Evolutionary conservation across 2,113 vertebrate species (phyloP).

Genomic region (Steatornis caripensis): DNA sequence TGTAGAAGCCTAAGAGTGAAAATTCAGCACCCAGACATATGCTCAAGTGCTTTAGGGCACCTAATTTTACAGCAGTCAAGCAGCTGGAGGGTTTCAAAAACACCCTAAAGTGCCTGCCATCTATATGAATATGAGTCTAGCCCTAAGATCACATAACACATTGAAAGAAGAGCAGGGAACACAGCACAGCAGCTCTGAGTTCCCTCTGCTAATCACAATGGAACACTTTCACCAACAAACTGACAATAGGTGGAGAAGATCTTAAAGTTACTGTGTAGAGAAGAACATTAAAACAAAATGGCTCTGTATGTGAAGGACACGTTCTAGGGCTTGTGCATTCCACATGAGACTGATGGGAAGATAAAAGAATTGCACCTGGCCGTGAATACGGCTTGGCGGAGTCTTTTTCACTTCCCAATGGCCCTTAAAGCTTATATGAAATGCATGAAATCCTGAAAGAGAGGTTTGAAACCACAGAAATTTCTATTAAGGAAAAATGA

Average conservation of each 20-base stretch:
- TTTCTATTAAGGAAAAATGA: neutral
- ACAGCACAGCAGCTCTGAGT: neutral
- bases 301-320: neutral
- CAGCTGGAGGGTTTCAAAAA: neutral
- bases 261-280: neutral
- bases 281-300: neutral
- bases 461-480: neutral
- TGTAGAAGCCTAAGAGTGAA: neutral
- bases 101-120: neutral
- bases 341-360: accelerated
- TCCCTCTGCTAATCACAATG: neutral
- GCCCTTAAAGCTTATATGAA: neutral
- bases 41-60: neutral
- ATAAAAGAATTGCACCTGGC: neutral
- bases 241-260: neutral
- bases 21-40: neutral
- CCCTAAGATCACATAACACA: neutral
- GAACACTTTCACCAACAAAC: neutral
- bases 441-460: neutral
- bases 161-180: neutral
- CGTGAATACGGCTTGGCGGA: neutral
- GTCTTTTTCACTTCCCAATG: neutral
- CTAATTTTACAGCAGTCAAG: neutral
- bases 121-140: neutral
- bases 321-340: neutral